Evolutionary conservation across 2,113 vertebrate genomes (phyloP).

Genomic region (Ceuthmochares aereus): DNA sequence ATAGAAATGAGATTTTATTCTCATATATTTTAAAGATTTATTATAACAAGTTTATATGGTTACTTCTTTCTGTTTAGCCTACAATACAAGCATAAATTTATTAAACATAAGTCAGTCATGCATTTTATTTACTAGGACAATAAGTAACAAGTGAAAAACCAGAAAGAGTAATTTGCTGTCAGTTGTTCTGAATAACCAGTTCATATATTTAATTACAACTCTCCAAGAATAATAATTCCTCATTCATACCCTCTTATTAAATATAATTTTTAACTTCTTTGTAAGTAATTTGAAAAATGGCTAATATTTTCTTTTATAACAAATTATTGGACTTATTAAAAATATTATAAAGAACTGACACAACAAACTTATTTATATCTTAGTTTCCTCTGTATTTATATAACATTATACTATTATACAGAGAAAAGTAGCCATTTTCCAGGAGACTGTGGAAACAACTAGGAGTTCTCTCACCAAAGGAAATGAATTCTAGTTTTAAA

Average conservation of each 20-base stretch:
- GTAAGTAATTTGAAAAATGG: neutral
- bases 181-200: conserved; percentile 10
- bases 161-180: conserved; percentile 22
- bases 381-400: neutral
- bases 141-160: conserved; percentile 4
- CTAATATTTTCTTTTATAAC: neutral
- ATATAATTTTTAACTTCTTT: neutral
- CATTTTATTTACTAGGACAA: neutral
- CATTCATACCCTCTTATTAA: neutral
- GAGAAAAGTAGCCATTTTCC: neutral
- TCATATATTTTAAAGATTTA: neutral
- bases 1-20: neutral
- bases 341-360: neutral
- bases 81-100: neutral
- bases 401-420: neutral
- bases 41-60: neutral
- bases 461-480: neutral
- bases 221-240: neutral
- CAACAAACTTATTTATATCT: neutral
- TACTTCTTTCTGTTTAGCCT: neutral
- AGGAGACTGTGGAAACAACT: neutral
- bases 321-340: neutral
- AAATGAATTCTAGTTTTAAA: neutral
- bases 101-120: neutral
- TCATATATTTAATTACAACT: conserved; percentile 8